phyloP scores from a whole-genome alignment of 2,797 vertebrate genomes.

The Cirrhinus mrigala region DNA sequence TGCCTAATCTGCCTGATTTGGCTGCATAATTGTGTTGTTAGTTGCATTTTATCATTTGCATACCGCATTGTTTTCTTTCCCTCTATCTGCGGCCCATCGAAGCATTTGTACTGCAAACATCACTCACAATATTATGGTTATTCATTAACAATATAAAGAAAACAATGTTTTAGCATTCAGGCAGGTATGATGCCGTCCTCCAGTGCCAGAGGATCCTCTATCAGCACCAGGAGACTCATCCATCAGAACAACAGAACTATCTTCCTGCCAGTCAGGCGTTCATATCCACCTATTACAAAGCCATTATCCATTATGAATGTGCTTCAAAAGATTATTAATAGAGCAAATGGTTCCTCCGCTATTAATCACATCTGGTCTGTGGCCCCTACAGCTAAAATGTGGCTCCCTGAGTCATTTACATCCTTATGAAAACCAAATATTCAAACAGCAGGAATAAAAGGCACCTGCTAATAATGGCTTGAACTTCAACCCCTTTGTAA shows the following conservation, averaged over 20 bases:
- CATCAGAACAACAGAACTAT: slow-evolving; percentile 49
- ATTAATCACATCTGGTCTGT: slow-evolving; percentile 49
- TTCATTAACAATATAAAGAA: slow-evolving; percentile 13
- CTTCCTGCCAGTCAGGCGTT: slow-evolving; percentile 45
- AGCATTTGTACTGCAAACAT: not conserved
- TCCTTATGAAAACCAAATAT: slow-evolving; percentile 50
- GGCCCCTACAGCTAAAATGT: slow-evolving; percentile 54
- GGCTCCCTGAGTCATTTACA: slow-evolving; percentile 48
- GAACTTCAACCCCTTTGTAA: not conserved
- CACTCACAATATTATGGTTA: not conserved
- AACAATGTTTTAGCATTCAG: slow-evolving; percentile 28
- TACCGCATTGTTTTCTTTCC: not conserved
- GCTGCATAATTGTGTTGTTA: not conserved
- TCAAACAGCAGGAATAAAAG: slow-evolving; percentile 21
- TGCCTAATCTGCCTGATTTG: not conserved
- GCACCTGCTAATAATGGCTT: slow-evolving; percentile 21
- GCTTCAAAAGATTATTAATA: slow-evolving; percentile 61
- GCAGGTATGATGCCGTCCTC: slow-evolving; percentile 11
- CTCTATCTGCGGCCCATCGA: not conserved
- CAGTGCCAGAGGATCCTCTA: slow-evolving; percentile 10
- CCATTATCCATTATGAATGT: slow-evolving; percentile 62
- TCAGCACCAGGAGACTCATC: slow-evolving; percentile 34
- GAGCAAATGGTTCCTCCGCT: slow-evolving; percentile 33
- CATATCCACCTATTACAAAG: slow-evolving; percentile 55
- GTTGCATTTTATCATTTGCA: not conserved